Evolutionary conservation across 2,888 invertebrate species (phyloP), one percentile per base, ranked within the genome.

Genomic region (Orthosia cruda): DNA sequence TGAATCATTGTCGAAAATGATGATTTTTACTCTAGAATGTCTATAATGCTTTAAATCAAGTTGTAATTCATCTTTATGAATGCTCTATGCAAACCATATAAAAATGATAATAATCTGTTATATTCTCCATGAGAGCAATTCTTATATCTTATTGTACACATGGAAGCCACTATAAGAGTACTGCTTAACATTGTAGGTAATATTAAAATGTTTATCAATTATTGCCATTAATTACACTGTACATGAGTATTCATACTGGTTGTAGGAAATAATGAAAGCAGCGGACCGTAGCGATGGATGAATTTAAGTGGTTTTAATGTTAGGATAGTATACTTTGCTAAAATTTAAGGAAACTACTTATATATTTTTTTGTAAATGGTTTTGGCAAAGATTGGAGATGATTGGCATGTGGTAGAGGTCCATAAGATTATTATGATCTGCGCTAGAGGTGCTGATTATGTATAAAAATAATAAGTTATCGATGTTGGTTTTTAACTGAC

Each of bases 201-300:
- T 73, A 61, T 52, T 67, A 68, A 59, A 76, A 74, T 73, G 55
- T 54, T 76, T 76, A 84, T 84, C 81, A 81, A 81, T 84, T 75
- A 87, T 77, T 77, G 61, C 72, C 18, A 45, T 67, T 84, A 86
- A 87, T 87, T 86, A 82, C 69, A 49, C 59, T 74, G 76, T 55
- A 76, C 68, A 76, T 72, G 72, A 66, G 32, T 58, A 69, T 55
- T 57, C 59, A 61, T 69, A 75, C 52, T 66, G 47, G 26, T 69
- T 55, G 73, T 74, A 84, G 87, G 87, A 88, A 87, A 81, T 75
- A 86, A 84, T 81, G 76, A 64, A 84, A 71, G 50, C 80, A 59
- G n/a, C 80, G 70, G 71, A 79, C 72, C 77, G 55, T 75, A 18
- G 40, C 70, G 66, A 55, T 55, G 74, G 55, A 74, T 66, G 72